Base-by-base conservation (phyloP, 2,888 invertebrate species). In the Caenorhabditis macrosperma region DNA sequence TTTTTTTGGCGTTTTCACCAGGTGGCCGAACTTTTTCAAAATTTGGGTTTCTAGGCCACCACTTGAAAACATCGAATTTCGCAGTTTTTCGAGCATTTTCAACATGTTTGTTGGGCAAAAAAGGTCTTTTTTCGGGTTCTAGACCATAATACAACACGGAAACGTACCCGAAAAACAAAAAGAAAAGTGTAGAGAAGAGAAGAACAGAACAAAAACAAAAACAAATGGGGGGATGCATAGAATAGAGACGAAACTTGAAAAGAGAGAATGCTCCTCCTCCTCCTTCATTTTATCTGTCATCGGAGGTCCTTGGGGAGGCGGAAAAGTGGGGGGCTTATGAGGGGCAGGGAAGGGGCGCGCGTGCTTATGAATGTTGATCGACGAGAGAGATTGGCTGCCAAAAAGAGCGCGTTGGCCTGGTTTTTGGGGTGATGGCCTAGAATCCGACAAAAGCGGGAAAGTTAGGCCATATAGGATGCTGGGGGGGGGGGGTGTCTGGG, bases 281-380 rank as follows among this genome's bases (percentile, higher is more conserved):
- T n/a, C n/a, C n/a, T n/a, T n/a, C 52, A 28, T 52, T 26, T 28
- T 28, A 17, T 17, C 44, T 44, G n/a, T 17, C 44, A 44, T 38
- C 38, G 26, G 48, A 9, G 52, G 28, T 52, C 52, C 52, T 52
- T 28, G 28, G 52, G 52, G 52, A 52, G 46, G 1, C 24, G 24
- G 46, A 20, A 22, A 46, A 46, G 22, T 17, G 46, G 46, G 38
- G 38, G 38, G 44, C 44, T 44, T 44, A 44, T 15, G 22, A 52
- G 30, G 28, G 10, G 54, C 30, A 10, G 20, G 17, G n/a, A 33
- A 17, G 28, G 30, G 20, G 10, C n/a, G 15, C 2, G 30, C 12
- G 52, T 26, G 52, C 52, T 52, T 30, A 52, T 52, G 26, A 30
- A 52, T 52, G 52, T 17, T 52, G 52, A 52, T 52, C 30, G 52